Conservation (phyloP, 2,113 vertebrate species). For the Climacteris rufus region DNA sequence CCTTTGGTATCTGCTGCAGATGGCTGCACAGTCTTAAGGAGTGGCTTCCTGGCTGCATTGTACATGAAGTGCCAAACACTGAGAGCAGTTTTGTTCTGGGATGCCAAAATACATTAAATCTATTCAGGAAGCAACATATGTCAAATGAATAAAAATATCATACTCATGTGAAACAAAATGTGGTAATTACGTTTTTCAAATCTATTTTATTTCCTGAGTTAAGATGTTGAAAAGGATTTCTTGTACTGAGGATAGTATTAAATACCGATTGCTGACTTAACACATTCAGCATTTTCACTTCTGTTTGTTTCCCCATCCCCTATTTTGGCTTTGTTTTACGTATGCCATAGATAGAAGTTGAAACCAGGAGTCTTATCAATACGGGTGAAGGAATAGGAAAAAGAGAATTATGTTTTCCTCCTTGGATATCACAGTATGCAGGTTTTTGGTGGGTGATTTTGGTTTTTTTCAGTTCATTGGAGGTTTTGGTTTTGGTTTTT, state of each 20-base stretch:
- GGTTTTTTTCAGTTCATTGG: background rate
- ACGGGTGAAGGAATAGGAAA: background rate
- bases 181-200: background rate
- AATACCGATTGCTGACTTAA: background rate
- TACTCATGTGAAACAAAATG: background rate
- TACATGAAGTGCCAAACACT: slow-evolving; percentile 24
- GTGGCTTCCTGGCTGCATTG: slow-evolving; percentile 56
- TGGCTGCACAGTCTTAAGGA: slow-evolving; percentile 47
- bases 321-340: background rate
- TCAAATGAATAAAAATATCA: slow-evolving; percentile 38
- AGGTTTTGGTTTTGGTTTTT: too few relatives aligned
- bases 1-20: slow-evolving; percentile 36
- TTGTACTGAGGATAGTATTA: background rate
- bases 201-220: background rate
- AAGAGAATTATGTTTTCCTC: background rate
- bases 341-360: background rate
- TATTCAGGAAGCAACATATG: slow-evolving; percentile 42
- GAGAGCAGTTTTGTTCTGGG: slow-evolving; percentile 36
- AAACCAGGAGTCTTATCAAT: background rate
- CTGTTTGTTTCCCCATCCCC: background rate
- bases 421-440: background rate
- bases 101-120: slow-evolving; percentile 47
- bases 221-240: background rate
- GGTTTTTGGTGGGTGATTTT: background rate
- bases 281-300: background rate